phyloP scores from a whole-genome alignment of 2,113 vertebrate genomes.

The Ammodytes marinus region DNA sequence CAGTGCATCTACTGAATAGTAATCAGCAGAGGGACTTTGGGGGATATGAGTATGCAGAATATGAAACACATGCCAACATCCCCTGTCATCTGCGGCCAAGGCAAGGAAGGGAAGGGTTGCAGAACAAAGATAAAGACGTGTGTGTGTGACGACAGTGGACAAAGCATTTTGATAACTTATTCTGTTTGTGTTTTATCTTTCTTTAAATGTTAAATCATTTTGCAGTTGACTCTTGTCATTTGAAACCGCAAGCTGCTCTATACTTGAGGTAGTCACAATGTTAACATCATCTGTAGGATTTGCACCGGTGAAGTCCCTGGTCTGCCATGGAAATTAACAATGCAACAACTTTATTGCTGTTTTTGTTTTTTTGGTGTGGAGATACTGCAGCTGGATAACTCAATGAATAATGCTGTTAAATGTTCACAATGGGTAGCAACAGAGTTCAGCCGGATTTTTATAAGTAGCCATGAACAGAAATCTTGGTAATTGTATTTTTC shows the following conservation, averaged over 20 bases:
- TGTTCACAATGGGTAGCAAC: slow-evolving; percentile 26
- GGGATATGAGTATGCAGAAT: slow-evolving; percentile 70
- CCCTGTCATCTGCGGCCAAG: slow-evolving; percentile 41
- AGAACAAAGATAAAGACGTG: slow-evolving; percentile 16
- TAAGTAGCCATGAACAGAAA: slow-evolving; percentile 9
- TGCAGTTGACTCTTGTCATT: not conserved
- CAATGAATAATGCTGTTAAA: slow-evolving; percentile 61
- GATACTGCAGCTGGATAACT: slow-evolving; percentile 52
- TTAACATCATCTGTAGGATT: slow-evolving; percentile 22
- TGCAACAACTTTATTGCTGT: slow-evolving; percentile 57
- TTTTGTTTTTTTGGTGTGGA: not conserved
- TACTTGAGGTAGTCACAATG: slow-evolving; percentile 1
- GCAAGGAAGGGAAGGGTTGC: slow-evolving; percentile 26
- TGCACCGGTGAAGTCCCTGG: slow-evolving; percentile 27
- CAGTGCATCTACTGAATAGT: slow-evolving; percentile 84
- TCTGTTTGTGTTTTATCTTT: not conserved
- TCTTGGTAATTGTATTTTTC: slow-evolving; percentile 13
- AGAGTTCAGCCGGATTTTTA: slow-evolving; percentile 59
- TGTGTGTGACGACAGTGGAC: not conserved
- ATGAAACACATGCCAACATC: slow-evolving; percentile 67
- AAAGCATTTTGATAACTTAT: not conserved
- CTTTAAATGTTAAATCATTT: not conserved
- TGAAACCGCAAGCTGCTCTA: not conserved
- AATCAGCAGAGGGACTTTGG: slow-evolving; percentile 78
- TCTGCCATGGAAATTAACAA: slow-evolving; percentile 54